Evolutionary conservation across 2,113 vertebrate genomes (phyloP).

Genomic region (Spheniscus mendiculus): DNA sequence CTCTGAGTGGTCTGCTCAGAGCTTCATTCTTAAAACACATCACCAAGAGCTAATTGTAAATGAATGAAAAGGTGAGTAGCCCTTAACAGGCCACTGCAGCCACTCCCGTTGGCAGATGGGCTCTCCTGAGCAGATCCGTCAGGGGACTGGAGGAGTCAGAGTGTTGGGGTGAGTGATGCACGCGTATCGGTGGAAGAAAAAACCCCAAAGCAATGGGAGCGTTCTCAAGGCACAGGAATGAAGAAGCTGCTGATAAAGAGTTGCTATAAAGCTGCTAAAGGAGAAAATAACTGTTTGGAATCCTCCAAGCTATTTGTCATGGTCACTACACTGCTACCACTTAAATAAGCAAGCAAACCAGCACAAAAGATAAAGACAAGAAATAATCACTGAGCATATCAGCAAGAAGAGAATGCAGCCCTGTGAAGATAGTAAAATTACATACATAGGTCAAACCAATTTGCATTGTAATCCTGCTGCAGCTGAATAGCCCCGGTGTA

Average conservation of each 20-base stretch:
- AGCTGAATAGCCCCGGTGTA: neutral
- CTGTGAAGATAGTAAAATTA: conserved; percentile 41
- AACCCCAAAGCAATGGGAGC: neutral
- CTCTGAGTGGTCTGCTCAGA: neutral
- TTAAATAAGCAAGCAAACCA: conserved; percentile 60
- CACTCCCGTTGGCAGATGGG: neutral
- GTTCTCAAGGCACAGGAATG: neutral
- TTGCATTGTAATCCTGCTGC: conserved; percentile 28
- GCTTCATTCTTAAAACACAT: neutral
- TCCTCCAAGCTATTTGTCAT: conserved; percentile 21
- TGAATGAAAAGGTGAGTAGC: neutral
- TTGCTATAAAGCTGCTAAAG: neutral
- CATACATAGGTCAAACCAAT: conserved; percentile 9
- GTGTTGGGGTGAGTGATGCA: neutral
- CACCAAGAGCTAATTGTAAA: neutral
- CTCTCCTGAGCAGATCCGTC: neutral
- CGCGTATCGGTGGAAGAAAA: neutral
- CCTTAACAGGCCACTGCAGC: neutral
- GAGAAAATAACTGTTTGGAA: neutral
- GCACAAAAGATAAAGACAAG: conserved; percentile 45
- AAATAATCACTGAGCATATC: conserved; percentile 9
- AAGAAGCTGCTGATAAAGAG: neutral
- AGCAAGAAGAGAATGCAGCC: neutral
- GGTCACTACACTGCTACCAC: conserved; percentile 45
- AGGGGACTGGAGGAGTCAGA: neutral